Evolutionary conservation across 2,888 invertebrate species (phyloP).

Genomic region (Drosophila mimica): DNA sequence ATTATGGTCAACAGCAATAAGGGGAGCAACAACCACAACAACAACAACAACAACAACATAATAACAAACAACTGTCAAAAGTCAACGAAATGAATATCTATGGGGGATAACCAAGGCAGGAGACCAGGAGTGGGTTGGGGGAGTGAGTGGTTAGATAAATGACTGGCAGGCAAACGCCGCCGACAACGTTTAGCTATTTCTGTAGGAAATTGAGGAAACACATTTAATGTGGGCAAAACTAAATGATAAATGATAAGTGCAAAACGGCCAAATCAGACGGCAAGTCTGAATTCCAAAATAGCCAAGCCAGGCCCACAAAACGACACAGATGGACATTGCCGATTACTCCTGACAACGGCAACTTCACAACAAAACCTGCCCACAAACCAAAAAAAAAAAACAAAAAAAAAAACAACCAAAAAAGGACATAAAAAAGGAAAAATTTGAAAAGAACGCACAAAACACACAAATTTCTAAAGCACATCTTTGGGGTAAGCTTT

Average conservation of each 20-base stretch:
- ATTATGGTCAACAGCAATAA: slow-evolving; percentile 48
- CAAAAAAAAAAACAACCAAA: slow-evolving; percentile 8
- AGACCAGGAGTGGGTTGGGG: background rate
- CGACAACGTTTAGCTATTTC: slow-evolving; percentile 46
- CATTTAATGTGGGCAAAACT: slow-evolving; percentile 73
- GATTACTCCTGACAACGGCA: slow-evolving; percentile 61
- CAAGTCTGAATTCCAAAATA: slow-evolving; percentile 43
- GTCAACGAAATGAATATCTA: slow-evolving; percentile 46
- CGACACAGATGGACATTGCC: slow-evolving; percentile 71
- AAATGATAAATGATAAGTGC: slow-evolving; percentile 76
- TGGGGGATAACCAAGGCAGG: slow-evolving; percentile 3
- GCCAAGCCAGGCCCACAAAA: slow-evolving; percentile 51
- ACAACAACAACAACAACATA: slow-evolving; percentile 10
- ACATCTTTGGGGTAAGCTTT: slow-evolving; percentile 42
- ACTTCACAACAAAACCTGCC: slow-evolving; percentile 34
- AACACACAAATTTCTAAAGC: slow-evolving; percentile 44
- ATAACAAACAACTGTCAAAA: slow-evolving; percentile 49
- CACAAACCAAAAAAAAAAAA: slow-evolving; percentile 12
- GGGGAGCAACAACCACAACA: background rate
- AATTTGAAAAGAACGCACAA: slow-evolving; percentile 24
- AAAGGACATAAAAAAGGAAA: slow-evolving; percentile 7
- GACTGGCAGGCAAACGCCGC: slow-evolving; percentile 17
- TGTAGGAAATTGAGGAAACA: slow-evolving; percentile 71
- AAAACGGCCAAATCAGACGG: slow-evolving; percentile 47
- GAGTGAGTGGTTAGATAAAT: slow-evolving; percentile 33